phyloP scores from a whole-genome alignment of 2,797 vertebrate genomes.

The Malacoctenus gilli region DNA sequence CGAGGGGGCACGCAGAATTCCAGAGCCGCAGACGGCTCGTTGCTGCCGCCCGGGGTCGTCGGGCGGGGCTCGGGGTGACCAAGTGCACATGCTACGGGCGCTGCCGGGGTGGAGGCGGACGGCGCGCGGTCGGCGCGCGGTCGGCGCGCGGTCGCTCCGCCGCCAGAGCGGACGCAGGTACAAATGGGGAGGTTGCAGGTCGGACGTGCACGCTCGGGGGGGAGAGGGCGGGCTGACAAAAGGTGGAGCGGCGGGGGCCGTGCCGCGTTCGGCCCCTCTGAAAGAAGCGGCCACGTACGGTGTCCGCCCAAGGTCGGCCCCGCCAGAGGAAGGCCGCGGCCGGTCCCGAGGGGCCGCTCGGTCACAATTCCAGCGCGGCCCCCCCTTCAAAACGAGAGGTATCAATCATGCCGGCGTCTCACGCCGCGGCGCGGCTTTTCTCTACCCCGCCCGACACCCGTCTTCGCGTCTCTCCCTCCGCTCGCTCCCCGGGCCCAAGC shows the following conservation, averaged over 20 bases:
- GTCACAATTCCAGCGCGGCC: conserved; percentile 75
- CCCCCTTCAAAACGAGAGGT: conserved; percentile 65
- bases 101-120: conserved; percentile 23
- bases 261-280: conserved; percentile 73
- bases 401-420: conserved; percentile 60
- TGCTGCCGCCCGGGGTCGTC: conserved; percentile 37
- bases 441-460: conserved; percentile 47
- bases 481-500: too few species aligned
- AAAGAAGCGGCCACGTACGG: conserved; percentile 82
- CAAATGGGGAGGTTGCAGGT: conserved; percentile 29
- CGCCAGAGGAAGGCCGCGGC: conserved; percentile 77
- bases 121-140: conserved; percentile 11
- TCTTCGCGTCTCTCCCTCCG: neutral
- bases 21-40: conserved; percentile 44
- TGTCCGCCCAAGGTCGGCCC: conserved; percentile 80
- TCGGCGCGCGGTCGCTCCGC: too few species aligned
- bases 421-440: conserved; percentile 39
- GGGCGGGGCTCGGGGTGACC: conserved; percentile 56
- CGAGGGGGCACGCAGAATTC: conserved; percentile 54
- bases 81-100: conserved; percentile 47
- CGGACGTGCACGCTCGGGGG: conserved; percentile 31
- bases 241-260: conserved; percentile 46
- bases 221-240: conserved; percentile 36
- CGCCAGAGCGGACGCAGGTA: conserved; percentile 57
- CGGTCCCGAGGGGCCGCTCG: conserved; percentile 73